Conservation (phyloP, 2,888 invertebrate species). For the Eupithecia subfuscata region DNA sequence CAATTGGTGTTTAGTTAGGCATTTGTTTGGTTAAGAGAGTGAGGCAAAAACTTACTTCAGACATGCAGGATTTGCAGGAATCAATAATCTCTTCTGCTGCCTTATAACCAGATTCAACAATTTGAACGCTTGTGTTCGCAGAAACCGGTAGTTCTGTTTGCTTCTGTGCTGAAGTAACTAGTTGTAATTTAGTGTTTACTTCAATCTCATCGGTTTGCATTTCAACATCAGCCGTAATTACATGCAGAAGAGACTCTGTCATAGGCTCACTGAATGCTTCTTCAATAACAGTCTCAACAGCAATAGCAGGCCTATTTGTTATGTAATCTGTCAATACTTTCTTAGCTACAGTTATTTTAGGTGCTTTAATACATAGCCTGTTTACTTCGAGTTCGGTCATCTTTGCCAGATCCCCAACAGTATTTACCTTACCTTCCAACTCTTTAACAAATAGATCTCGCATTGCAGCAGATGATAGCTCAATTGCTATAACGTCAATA, state of each 20-base stretch:
- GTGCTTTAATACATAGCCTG: constrained; percentile 82
- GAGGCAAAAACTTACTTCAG: constrained; percentile 57
- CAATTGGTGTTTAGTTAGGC: background rate
- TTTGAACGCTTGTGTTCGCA: constrained; percentile 54
- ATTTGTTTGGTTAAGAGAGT: background rate
- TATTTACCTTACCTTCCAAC: constrained; percentile 78
- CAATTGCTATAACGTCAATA: constrained; percentile 75
- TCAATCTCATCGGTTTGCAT: constrained; percentile 51
- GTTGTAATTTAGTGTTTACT: constrained; percentile 43
- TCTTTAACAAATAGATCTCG: constrained; percentile 76
- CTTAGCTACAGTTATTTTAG: constrained; percentile 71
- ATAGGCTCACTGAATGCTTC: constrained; percentile 44
- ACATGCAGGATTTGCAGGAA: constrained; percentile 59
- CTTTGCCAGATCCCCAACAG: constrained; percentile 85
- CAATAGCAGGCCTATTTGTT: constrained; percentile 43
- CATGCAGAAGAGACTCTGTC: constrained; percentile 30
- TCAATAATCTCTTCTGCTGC: constrained; percentile 62
- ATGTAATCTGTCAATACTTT: constrained; percentile 67
- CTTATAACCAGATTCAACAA: constrained; percentile 61
- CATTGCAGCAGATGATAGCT: constrained; percentile 83
- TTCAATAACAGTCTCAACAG: constrained; percentile 39
- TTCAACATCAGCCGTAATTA: constrained; percentile 46
- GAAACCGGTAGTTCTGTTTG: constrained; percentile 48
- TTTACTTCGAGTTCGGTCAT: constrained; percentile 84
- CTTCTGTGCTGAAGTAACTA: constrained; percentile 39